Evolutionary conservation across 2,888 invertebrate genomes (phyloP).

Genomic region (Drosophila melanosoma): DNA sequence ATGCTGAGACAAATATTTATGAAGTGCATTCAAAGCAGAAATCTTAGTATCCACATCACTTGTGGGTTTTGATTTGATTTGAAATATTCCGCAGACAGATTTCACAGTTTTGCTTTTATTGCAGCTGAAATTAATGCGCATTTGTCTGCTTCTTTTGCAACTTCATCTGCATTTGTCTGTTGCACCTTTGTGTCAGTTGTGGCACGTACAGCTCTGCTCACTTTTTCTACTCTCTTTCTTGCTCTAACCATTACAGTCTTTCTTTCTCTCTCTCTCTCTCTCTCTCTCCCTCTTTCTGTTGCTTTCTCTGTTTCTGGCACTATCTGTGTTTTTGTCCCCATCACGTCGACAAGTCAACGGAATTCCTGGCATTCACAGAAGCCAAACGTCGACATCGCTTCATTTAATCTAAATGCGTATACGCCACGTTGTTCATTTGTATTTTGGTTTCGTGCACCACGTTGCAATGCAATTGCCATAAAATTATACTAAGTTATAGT

Average conservation of each 20-base stretch:
- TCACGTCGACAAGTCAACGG: constrained; percentile 51
- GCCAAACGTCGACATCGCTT: constrained; percentile 41
- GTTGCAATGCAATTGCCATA: constrained; percentile 61
- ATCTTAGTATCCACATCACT: not conserved
- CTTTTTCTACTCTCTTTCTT: not conserved
- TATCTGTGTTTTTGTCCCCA: constrained; percentile 17
- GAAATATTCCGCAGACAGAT: constrained; percentile 12
- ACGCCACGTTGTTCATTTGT: constrained; percentile 51
- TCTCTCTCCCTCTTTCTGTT: no score
- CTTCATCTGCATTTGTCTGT: constrained; percentile 40
- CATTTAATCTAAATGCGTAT: constrained; percentile 63
- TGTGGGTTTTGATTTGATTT: constrained; percentile 14
- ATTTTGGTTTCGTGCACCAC: constrained; percentile 11
- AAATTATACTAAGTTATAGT: constrained; percentile 34
- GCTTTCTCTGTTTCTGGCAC: not conserved
- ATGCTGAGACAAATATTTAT: constrained; percentile 14
- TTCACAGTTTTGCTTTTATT: constrained; percentile 8
- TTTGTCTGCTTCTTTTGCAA: constrained; percentile 30
- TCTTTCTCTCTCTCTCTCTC: no score
- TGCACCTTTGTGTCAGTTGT: constrained; percentile 34
- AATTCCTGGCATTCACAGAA: constrained; percentile 36
- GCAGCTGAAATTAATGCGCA: constrained; percentile 38
- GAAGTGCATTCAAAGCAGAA: constrained; percentile 19
- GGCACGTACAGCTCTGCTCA: constrained; percentile 22
- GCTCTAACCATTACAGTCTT: not conserved